phyloP scores from a whole-genome alignment of 1,140 invertebrate species.

The Heliothis subflexa region DNA sequence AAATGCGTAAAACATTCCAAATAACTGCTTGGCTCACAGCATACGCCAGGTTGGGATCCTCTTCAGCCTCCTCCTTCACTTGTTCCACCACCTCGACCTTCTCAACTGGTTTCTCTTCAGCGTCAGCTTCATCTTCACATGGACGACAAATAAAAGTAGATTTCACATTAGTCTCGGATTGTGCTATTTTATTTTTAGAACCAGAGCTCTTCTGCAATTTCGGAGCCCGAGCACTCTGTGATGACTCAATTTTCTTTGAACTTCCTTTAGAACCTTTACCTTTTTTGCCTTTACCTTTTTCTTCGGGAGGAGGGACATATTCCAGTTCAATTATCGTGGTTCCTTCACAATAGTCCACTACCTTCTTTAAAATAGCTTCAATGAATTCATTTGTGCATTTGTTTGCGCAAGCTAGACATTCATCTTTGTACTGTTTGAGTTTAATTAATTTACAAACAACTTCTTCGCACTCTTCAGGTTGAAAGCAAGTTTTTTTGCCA shows the following conservation, averaged over 20 bases:
- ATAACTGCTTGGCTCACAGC: slow-evolving; percentile 72
- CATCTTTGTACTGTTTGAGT: slow-evolving; percentile 74
- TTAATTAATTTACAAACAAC: slow-evolving; percentile 74
- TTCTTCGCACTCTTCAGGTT: slow-evolving; percentile 79
- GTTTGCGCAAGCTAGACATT: slow-evolving; percentile 69
- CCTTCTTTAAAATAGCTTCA: slow-evolving; percentile 68
- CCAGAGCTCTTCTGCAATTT: slow-evolving; percentile 62
- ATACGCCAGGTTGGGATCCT: slow-evolving; percentile 70
- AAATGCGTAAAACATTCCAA: slow-evolving; percentile 77
- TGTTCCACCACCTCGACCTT: slow-evolving; percentile 64
- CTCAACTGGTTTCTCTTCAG: slow-evolving; percentile 60
- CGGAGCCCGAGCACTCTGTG: slow-evolving; percentile 64
- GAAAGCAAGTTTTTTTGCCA: slow-evolving; percentile 85
- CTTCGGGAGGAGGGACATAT: slow-evolving; percentile 64
- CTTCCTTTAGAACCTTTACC: slow-evolving; percentile 54
- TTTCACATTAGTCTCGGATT: slow-evolving; percentile 66
- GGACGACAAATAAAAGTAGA: slow-evolving; percentile 70
- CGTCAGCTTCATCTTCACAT: slow-evolving; percentile 65
- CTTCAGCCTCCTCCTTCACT: slow-evolving; percentile 59
- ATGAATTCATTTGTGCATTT: slow-evolving; percentile 71
- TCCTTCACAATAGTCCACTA: slow-evolving; percentile 74
- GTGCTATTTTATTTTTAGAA: slow-evolving; percentile 59
- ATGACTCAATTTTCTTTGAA: slow-evolving; percentile 62
- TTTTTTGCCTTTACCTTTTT: slow-evolving; percentile 71
- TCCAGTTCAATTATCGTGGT: slow-evolving; percentile 70